These are phyloP conservation scores for Uromys caudimaculatus DNA, from an alignment of 2,797 vertebrate genomes.

Conservation along the genomic window DNA sequence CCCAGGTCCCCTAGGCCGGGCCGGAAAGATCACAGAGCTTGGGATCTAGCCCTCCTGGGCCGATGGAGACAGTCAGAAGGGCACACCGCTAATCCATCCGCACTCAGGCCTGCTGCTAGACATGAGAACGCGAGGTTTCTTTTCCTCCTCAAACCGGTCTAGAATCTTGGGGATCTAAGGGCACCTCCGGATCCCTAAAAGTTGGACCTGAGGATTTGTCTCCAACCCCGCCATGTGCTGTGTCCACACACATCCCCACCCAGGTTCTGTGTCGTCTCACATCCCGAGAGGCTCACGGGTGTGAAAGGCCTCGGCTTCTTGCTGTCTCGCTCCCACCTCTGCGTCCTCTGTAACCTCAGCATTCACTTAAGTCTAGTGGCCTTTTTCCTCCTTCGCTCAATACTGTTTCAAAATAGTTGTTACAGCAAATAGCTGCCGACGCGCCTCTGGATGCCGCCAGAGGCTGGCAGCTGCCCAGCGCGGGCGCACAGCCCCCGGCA, in stretches of 20 bases:
- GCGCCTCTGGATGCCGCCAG: slow-evolving; percentile 67
- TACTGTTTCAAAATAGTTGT: slow-evolving; percentile 76
- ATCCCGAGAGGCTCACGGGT: not conserved
- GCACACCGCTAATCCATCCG: slow-evolving; percentile 82
- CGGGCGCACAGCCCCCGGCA: slow-evolving; percentile 22
- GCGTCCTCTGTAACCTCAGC: slow-evolving; percentile 58
- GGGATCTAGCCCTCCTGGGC: no score
- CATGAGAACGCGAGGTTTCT: not conserved
- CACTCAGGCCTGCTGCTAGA: not conserved
- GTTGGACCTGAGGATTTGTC: not conserved
- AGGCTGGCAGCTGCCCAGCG: slow-evolving; percentile 79
- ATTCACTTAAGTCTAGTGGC: slow-evolving; percentile 52
- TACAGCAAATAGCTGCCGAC: slow-evolving; percentile 71
- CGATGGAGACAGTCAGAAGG: slow-evolving; percentile 86
- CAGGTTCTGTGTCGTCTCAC: not conserved
- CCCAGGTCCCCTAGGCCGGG: accelerated
- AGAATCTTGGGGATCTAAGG: not conserved
- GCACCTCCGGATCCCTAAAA: not conserved
- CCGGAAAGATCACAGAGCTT: not conserved
- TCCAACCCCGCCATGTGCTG: not conserved
- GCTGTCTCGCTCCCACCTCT: slow-evolving; percentile 76
- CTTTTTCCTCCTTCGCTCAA: not conserved
- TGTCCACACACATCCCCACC: not conserved
- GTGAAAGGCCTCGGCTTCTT: not conserved
- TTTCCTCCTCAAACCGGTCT: not conserved